Evolutionary conservation across 2,113 vertebrate genomes (phyloP).

Genomic region (Stictonetta naevosa): DNA sequence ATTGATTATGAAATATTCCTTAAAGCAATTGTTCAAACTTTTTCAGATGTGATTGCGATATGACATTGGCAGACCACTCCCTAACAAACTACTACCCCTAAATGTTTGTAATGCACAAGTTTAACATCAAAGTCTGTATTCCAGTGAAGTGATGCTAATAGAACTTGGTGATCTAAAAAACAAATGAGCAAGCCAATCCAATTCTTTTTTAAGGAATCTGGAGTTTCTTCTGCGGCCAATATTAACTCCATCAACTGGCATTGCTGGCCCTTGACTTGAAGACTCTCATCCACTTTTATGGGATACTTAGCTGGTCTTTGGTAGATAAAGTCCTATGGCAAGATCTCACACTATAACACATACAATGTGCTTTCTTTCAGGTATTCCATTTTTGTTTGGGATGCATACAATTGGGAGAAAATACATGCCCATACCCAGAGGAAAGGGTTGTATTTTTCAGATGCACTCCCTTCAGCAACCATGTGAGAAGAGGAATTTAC

Average conservation of each 20-base stretch:
- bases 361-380: background rate
- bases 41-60: background rate
- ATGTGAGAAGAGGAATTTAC: background rate
- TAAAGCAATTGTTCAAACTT: background rate
- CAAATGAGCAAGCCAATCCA: background rate
- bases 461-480: background rate
- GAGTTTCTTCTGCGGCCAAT: background rate
- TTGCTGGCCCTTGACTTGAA: background rate
- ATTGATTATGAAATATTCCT: background rate
- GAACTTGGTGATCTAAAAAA: background rate
- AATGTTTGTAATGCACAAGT: background rate
- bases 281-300: background rate
- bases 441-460: background rate
- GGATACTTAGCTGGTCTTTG: background rate
- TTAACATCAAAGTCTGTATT: background rate
- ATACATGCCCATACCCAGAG: background rate
- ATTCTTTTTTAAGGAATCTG: background rate
- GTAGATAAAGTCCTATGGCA: background rate
- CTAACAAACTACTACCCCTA: background rate
- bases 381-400: background rate
- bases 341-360: background rate
- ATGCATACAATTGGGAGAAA: background rate
- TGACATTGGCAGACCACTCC: background rate
- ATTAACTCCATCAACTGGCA: background rate
- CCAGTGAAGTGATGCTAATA: background rate